Evolutionary conservation across 1,140 invertebrate species (phyloP), one percentile per base, ranked within the genome.

Genomic region (Bombus haemorrhoidalis): DNA sequence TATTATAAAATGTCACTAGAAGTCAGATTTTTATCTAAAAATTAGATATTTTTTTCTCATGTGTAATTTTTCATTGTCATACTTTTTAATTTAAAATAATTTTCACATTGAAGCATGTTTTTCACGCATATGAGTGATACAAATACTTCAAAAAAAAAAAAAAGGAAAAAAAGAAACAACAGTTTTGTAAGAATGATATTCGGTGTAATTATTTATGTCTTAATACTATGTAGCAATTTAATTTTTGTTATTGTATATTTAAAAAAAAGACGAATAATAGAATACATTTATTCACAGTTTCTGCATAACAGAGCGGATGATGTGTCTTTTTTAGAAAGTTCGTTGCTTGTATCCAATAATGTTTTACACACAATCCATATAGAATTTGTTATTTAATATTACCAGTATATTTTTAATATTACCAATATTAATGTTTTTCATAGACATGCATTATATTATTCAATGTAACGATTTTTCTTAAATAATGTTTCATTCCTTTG

Each of bases 1-100:
- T 84, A 86, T 85, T 86, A 86, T 81, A 76, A 69, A 86, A 91
- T 86, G 9, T 53, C 82, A 87, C 87, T 89, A 86, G 71, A 62
- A 89, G 86, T 71, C 87, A 90, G 71, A 77, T 62, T 47, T 37
- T 81, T 85, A 76, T 76, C 74, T 81, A 83, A 87, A 43, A 37
- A 3, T 59, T 57, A 69, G 47, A 12, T 34, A 43, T 68, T 69
- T 34, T 47, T 47, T 84, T 84, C 41, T 32, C 13, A 12, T 18
- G 25, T 25, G 25, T 69, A 69, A 77, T 22, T 80, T 83, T 72
- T 79, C 68, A 89, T 83, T 72, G 34, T 69, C 59, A 69, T 85
- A 83, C 66, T 82, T 88, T 83, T 66, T 28, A 82, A 53, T 22
- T 22, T 76, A 86, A 78, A 53, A 64, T 68, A 57, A 37, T 85